Base-by-base conservation (phyloP, 2,888 invertebrate species). In the Rosalia funebris region DNA sequence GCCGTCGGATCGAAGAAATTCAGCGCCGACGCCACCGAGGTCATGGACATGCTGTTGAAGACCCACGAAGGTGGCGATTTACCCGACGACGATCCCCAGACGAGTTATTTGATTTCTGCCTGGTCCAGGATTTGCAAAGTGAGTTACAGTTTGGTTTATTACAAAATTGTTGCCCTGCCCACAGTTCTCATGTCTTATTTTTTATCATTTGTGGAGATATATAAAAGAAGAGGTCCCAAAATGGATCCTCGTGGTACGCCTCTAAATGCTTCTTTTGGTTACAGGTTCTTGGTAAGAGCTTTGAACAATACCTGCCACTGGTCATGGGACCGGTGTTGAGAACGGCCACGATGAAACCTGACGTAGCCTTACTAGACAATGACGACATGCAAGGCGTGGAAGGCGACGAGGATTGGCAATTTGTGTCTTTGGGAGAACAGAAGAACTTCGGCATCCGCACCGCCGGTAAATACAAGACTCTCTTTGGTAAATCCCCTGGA, bases 91-190 rank as follows among this genome's bases (percentile, higher is more conserved):
- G 98, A 98, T 83, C 97, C 97, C 1, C 97, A 97, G 83, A 93
- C 97, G 16, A 95, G 96, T 9, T 99, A 97, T 83, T 90, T 99
- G 81, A 98, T 99, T 70, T 96, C 97, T 0, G 98, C 98, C 0
- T 99, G 99, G 99, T 96, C 98, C 0, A 88, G 99, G 69, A 97
- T 99, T 82, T 99, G 99, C 83, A 96, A 96, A 82, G 81, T 80
- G 66, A 58, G 34, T 10, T n/a, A 25, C 25, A 25, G 25, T 7
- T 5, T n/a, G n/a, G n/a, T n/a, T n/a, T n/a, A n/a, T n/a, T n/a
- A n/a, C n/a, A n/a, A n/a, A n/a, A n/a, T n/a, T n/a, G n/a, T n/a
- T n/a, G n/a, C n/a, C n/a, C n/a, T n/a, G n/a, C n/a, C n/a, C n/a
- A n/a, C n/a, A n/a, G n/a, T n/a, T n/a, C n/a, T n/a, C n/a, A n/a